phyloP scores from a whole-genome alignment of 1,140 invertebrate genomes.

The Delia radicum region DNA sequence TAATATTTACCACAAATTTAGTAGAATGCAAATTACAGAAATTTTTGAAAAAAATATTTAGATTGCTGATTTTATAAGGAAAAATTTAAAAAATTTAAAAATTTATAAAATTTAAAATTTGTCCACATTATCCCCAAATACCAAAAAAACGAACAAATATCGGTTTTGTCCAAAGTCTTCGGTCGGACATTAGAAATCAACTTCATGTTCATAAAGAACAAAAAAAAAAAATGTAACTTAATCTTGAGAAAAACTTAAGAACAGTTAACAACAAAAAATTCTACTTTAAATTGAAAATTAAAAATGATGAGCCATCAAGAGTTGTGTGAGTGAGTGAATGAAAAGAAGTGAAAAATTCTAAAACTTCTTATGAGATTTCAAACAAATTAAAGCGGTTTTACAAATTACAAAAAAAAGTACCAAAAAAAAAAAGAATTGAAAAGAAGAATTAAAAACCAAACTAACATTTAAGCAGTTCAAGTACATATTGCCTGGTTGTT shows the following conservation, averaged over 20 bases:
- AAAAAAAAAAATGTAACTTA: constrained; percentile 6
- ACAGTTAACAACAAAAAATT: neutral
- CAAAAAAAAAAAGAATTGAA: neutral
- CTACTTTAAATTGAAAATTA: neutral
- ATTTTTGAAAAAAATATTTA: too few relatives aligned
- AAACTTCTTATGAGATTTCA: neutral
- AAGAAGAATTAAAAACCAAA: neutral
- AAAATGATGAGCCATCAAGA: constrained; percentile 18
- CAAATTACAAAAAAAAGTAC: neutral
- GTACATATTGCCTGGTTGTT: neutral
- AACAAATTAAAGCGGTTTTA: neutral
- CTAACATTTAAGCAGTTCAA: neutral
- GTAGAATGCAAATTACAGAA: too few relatives aligned
- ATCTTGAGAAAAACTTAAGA: neutral
- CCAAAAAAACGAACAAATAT: too few relatives aligned
- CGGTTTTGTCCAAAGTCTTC: too few relatives aligned
- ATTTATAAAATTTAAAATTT: too few relatives aligned
- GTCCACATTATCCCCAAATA: too few relatives aligned
- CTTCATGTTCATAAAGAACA: constrained; percentile 1
- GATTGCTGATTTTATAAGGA: too few relatives aligned
- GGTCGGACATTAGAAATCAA: too few relatives aligned
- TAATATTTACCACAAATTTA: too few relatives aligned
- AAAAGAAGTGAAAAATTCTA: neutral
- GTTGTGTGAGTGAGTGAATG: neutral
- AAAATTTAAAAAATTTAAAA: too few relatives aligned